A percentile compares a stretch with the other conserved stretches of the same genome.
Conservation (phyloP, 2,113 vertebrate species). For the Azemiops feae region DNA sequence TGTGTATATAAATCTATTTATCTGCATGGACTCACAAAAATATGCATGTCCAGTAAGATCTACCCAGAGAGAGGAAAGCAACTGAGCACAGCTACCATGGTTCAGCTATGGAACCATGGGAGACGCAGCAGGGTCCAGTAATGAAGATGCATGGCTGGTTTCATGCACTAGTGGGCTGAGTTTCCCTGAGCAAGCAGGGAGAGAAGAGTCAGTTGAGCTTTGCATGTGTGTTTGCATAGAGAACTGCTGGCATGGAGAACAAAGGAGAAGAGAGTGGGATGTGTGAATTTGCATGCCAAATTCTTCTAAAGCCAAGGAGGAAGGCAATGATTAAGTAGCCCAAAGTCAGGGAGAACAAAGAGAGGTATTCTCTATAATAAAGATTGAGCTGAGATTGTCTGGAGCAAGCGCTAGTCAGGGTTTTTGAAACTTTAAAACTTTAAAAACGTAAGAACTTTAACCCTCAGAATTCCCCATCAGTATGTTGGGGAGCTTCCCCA, state of each 20-base stretch:
- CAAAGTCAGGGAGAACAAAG: neutral
- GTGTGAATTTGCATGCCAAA: neutral
- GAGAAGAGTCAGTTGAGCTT: neutral
- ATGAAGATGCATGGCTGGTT: neutral
- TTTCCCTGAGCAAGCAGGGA: neutral
- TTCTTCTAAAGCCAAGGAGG: neutral
- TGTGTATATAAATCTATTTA: neutral
- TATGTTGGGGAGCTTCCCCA: neutral
- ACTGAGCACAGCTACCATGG: neutral
- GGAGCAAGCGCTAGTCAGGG: neutral
- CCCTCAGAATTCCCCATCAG: neutral
- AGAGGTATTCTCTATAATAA: neutral
- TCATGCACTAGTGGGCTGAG: neutral
- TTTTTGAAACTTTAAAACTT: neutral
- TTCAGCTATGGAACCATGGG: neutral
- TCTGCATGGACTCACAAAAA: neutral
- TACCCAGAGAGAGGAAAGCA: neutral
- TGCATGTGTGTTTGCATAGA: neutral
- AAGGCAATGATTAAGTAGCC: neutral
- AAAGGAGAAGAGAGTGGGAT: neutral
- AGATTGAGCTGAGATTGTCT: neutral
- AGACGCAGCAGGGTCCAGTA: neutral
- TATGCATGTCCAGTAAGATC: neutral
- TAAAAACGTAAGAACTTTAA: neutral
- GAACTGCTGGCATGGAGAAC: neutral